phyloP scores from a whole-genome alignment of 2,113 vertebrate genomes.

The Heptranchias perlo region DNA sequence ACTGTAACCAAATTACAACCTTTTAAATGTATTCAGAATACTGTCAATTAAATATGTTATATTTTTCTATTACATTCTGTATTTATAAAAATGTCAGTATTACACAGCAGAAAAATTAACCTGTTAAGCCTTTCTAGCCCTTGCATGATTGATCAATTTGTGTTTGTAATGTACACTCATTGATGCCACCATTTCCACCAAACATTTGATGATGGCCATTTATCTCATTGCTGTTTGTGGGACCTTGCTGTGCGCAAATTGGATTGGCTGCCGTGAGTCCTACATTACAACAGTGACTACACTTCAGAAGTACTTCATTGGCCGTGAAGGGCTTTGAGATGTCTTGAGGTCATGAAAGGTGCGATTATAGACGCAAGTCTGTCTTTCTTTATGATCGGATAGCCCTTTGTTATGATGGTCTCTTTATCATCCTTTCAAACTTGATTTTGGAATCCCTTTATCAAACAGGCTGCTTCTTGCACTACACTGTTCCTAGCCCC shows the following conservation, averaged over 20 bases:
- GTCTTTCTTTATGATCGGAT: neutral
- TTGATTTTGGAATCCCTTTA: neutral
- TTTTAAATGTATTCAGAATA: neutral
- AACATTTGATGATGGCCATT: neutral
- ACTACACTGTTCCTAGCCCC: neutral
- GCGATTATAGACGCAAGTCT: neutral
- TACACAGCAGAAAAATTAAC: neutral
- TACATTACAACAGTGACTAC: neutral
- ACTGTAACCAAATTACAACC: neutral
- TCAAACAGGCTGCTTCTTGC: neutral
- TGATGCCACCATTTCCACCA: neutral
- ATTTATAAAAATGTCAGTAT: neutral
- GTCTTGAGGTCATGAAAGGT: neutral
- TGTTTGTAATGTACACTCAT: neutral
- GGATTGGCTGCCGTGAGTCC: neutral
- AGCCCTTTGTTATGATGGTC: neutral
- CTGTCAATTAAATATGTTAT: neutral
- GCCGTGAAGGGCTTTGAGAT: neutral
- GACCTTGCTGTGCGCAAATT: neutral
- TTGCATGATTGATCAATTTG: neutral
- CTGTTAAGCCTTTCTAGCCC: neutral
- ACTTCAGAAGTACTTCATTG: neutral
- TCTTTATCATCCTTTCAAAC: neutral
- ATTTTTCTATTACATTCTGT: neutral
- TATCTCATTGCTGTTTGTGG: neutral